phyloP scores from a whole-genome alignment of 2,797 vertebrate species.

The Clarias laeviceps region DNA sequence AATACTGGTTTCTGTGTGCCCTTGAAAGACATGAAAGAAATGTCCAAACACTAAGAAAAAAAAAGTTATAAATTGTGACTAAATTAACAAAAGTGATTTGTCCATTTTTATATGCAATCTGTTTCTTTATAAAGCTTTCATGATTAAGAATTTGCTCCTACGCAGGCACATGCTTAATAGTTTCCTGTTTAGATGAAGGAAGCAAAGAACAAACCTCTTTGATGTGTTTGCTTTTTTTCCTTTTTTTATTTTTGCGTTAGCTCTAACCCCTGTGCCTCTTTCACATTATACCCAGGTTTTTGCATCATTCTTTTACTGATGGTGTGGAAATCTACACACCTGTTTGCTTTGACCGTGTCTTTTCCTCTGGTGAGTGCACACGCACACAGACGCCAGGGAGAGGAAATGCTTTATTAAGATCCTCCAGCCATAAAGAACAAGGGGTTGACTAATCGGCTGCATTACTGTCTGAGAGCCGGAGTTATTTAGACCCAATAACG shows the following conservation, averaged over 20 bases:
- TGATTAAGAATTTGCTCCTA: conserved; percentile 10
- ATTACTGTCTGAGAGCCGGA: conserved; percentile 83
- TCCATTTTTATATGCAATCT: not conserved
- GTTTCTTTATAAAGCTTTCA: not conserved
- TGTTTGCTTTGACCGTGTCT: conserved; percentile 36
- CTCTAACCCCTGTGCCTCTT: conserved; percentile 11
- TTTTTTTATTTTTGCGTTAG: not conserved
- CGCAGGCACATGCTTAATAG: conserved; percentile 52
- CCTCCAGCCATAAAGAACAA: conserved; percentile 73
- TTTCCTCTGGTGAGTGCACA: conserved; percentile 13
- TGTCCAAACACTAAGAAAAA: conserved; percentile 39
- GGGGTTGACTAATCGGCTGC: conserved; percentile 77
- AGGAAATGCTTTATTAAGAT: conserved; percentile 84
- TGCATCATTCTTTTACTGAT: conserved; percentile 63
- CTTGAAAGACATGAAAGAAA: conserved; percentile 62
- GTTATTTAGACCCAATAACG: conserved; percentile 84
- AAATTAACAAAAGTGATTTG: conserved; percentile 14
- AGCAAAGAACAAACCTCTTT: conserved; percentile 29
- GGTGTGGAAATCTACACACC: conserved; percentile 65
- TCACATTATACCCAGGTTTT: conserved; percentile 15
- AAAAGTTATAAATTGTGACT: conserved; percentile 53
- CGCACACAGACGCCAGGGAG: conserved; percentile 68
- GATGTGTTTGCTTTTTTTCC: conserved; percentile 25
- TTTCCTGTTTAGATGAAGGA: conserved; percentile 60
- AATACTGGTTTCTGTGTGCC: conserved; percentile 74